A percentile compares a stretch with the other conserved stretches of the same genome.
These are phyloP conservation scores for Neelides folsomi DNA, from an alignment of 2,888 invertebrate species.

Conservation along the genomic window DNA sequence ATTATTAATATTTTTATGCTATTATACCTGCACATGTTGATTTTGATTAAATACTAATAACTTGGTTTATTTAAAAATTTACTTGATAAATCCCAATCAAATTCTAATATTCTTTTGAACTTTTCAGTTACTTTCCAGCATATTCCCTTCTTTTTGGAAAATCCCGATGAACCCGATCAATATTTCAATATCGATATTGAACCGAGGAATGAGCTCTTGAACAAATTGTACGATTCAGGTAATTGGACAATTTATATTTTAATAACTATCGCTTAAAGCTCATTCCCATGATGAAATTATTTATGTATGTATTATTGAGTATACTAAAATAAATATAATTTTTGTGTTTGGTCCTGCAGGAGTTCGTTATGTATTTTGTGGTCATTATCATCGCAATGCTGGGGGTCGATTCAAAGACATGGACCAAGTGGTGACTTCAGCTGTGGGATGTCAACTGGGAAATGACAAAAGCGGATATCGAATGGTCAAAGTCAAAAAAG, in stretches of 20 bases:
- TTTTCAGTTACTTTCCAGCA: slow-evolving; percentile 40
- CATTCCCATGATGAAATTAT: no score
- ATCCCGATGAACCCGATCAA: slow-evolving; percentile 35
- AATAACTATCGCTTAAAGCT: no score
- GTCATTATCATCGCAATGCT: slow-evolving; percentile 42
- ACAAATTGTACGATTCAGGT: slow-evolving; percentile 39
- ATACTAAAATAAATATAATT: no score
- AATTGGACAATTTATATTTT: no score
- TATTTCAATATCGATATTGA: slow-evolving; percentile 38
- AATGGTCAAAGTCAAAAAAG: slow-evolving; percentile 38
- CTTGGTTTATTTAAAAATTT: not conserved
- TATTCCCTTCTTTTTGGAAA: slow-evolving; percentile 39
- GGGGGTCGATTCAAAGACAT: slow-evolving; percentile 39
- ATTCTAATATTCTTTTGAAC: no score
- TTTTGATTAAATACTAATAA: not conserved
- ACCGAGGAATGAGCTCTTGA: slow-evolving; percentile 36
- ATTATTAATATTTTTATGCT: not conserved
- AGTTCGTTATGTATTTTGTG: slow-evolving; percentile 40
- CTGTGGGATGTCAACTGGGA: slow-evolving; percentile 41
- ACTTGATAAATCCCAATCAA: no score
- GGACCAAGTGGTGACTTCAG: slow-evolving; percentile 41
- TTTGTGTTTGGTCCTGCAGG: slow-evolving; percentile 34
- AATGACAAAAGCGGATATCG: slow-evolving; percentile 39
- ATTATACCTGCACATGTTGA: not conserved
- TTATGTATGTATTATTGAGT: no score